These are phyloP conservation scores for Platysteira castanea DNA, from an alignment of 2,113 vertebrate genomes.

Conservation along the genomic window DNA sequence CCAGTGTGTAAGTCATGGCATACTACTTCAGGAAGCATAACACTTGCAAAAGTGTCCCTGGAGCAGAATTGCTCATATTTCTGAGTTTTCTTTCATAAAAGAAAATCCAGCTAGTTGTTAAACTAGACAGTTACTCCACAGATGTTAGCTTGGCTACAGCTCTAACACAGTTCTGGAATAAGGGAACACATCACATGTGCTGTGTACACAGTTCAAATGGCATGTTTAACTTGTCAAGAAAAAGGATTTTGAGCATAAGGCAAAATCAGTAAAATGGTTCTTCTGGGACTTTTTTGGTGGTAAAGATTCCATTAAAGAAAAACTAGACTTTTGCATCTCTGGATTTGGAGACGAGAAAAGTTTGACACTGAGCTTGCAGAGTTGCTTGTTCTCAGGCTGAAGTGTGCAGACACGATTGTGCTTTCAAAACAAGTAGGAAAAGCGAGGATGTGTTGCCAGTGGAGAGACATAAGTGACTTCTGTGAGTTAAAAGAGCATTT, in stretches of 20 bases:
- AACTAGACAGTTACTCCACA: not conserved
- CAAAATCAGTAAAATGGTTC: not conserved
- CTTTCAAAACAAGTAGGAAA: not conserved
- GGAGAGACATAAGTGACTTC: not conserved
- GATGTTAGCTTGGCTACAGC: constrained; percentile 1
- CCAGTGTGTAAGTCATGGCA: not conserved
- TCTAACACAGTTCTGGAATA: not conserved
- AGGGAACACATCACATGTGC: not conserved
- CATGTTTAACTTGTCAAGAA: not conserved
- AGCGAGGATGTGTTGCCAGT: not conserved
- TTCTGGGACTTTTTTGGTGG: not conserved
- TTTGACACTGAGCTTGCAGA: not conserved
- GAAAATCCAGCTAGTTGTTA: not conserved
- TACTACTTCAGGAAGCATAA: not conserved
- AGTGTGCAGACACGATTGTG: not conserved
- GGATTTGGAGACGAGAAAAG: not conserved
- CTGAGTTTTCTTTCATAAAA: not conserved
- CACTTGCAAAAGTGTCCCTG: not conserved
- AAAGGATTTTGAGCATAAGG: not conserved
- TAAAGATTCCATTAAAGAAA: not conserved
- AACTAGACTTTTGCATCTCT: not conserved
- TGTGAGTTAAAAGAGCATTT: constrained; percentile 3
- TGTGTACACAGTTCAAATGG: not conserved
- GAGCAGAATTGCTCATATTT: not conserved
- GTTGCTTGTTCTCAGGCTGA: not conserved